Conservation (phyloP, 1,140 invertebrate genomes). For the Lordiphosa collinella region DNA sequence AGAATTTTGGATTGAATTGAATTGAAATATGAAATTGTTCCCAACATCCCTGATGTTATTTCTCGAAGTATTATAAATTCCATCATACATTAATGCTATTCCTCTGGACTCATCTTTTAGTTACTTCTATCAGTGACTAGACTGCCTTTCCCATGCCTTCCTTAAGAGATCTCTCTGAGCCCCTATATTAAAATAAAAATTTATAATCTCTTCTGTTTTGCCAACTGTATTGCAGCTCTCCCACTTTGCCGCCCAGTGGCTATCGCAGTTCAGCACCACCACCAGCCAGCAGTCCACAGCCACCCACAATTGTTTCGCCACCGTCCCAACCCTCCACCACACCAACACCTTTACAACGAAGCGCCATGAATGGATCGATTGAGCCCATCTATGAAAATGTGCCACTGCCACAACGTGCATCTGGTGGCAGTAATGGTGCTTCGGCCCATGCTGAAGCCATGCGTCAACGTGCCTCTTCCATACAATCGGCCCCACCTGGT, state of each 20-base stretch:
- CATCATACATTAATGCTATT: no score
- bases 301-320: constrained; percentile 14
- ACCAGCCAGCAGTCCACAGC: constrained; percentile 57
- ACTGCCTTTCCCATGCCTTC: no score
- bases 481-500: constrained; percentile 84
- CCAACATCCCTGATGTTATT: no score
- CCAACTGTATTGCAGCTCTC: no score
- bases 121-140: no score
- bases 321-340: constrained; percentile 32
- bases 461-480: constrained; percentile 84
- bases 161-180: no score
- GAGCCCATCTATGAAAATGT: constrained; percentile 91
- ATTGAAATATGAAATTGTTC: no score
- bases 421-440: constrained; percentile 33
- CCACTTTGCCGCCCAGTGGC: constrained; percentile 58
- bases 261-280: constrained; percentile 62
- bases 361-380: constrained; percentile 66
- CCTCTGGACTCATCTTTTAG: no score
- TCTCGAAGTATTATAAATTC: no score
- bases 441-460: constrained; percentile 61
- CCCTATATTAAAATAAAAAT: no score
- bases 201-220: no score
- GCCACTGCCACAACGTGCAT: constrained; percentile 83
- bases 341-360: constrained; percentile 56
- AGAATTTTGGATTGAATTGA: no score